Evolutionary conservation across 2,888 invertebrate species (phyloP), one percentile per base, ranked within the genome.

Genomic region (Pseudococcus jackbeardsleyi): DNA sequence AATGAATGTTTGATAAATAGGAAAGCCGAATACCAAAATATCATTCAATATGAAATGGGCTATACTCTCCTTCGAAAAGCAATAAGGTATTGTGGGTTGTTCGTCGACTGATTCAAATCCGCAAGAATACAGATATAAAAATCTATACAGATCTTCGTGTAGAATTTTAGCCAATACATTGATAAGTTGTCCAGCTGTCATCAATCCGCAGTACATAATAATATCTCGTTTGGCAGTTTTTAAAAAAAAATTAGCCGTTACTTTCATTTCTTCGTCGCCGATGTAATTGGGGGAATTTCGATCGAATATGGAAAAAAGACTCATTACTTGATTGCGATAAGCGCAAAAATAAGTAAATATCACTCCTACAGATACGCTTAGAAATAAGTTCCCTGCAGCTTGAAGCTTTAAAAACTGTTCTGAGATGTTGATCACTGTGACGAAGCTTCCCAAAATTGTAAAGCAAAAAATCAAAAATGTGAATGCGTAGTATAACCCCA

Each of bases 201-300:
- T 15, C 9, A 26, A 3, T 50, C 15, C 48, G 48, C 12, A 4
- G 15, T n/a, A 54, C n/a, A 54, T 6, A 0, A 54, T 15, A 5
- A n/a, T 0, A 17, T 54, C 54, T 3, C 15, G 17, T 15, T 54
- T 54, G 54, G 22, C 7, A 26, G 11, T 15, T 22, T 26, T 68
- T 12, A 26, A 6, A 26, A 68, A 68, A 1, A 6, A 26, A 26
- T 26, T 15, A 1, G 22, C 26, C 0, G 68, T 68, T 5, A 68
- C 22, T 26, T 68, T 68, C 26, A 68, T 68, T 26, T 26, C 68
- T 68, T 68, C 26, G 68, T 68, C 68, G 9, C 68, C 68, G 68
- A 68, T 68, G 12, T 68, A 68, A 5, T 22, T 68, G 26, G 11
- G 4, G 0, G 68, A 68, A 68, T 26, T 68, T 68, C 9, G 22